These are phyloP conservation scores for Batillaria attramentaria DNA, from an alignment of 1,140 invertebrate genomes.

Conservation along the genomic window DNA sequence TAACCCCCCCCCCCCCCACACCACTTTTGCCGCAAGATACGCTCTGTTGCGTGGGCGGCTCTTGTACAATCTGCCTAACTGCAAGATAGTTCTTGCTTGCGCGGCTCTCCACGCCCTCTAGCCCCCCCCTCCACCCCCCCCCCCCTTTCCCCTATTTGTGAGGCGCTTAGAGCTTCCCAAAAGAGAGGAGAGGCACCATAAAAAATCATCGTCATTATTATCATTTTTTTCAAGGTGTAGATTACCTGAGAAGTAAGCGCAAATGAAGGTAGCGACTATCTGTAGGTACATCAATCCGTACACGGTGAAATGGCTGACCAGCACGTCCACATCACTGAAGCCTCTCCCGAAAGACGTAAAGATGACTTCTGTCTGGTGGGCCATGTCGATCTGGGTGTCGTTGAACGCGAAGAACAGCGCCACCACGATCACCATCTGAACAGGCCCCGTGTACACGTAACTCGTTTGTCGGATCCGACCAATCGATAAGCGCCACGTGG, in stretches of 20 bases:
- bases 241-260: slow-evolving; percentile 40
- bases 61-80: too few species aligned
- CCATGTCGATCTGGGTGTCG: background rate
- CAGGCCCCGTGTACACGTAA: slow-evolving; percentile 31
- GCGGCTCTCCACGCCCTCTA: too few species aligned
- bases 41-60: too few species aligned
- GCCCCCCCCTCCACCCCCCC: too few species aligned
- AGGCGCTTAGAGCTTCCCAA: too few species aligned
- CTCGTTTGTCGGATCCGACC: slow-evolving; percentile 26
- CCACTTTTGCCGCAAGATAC: too few species aligned
- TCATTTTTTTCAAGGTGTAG: too few species aligned
- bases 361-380: background rate
- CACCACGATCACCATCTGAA: slow-evolving; percentile 29
- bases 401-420: slow-evolving; percentile 8
- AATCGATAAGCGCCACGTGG: slow-evolving; percentile 5
- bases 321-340: background rate
- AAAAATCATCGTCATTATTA: too few species aligned
- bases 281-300: slow-evolving; percentile 40
- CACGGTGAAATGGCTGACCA: slow-evolving; percentile 8
- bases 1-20: too few species aligned
- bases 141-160: too few species aligned
- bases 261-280: slow-evolving; percentile 27
- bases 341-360: slow-evolving; percentile 3
- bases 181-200: too few species aligned
- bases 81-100: too few species aligned